Evolutionary conservation across 2,113 vertebrate species (phyloP), one percentile per base, ranked within the genome.

Genomic region (Myotis lucifugus): DNA sequence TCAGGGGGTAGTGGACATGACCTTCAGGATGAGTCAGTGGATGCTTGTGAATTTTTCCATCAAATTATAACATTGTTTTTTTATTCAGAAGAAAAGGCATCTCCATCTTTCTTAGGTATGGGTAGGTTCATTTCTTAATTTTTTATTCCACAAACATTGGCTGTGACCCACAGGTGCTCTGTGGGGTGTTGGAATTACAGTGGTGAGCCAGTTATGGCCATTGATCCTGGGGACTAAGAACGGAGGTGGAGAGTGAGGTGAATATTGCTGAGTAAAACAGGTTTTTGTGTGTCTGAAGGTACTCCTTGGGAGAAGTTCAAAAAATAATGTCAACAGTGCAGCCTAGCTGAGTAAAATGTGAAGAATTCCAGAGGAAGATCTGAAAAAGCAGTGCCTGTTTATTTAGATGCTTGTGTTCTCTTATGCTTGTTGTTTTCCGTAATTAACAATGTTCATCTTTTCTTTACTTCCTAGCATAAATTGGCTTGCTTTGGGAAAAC

Each of bases 401-500:
- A 72, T 23, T 17, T 67, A 67, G 32, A 74, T 54, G 27, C 1
- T 13, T 11, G 50, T 52, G 4, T 46, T 85, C 17, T 87, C 11
- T 48, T 64, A 42, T 25, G 23, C 21, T 37, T 70, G 15, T 46
- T 72, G n/a, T 70, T 72, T 87, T 81, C 50, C 34, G 74, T 85
- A 78, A 67, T 93, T 83, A 83, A 50, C 34, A 72, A 40, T 69
- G 67, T 86, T 92, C 15, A 50, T 82, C 66, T 59, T 96, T 85
- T 77, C 25, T 42, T 82, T 56, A 56, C 34, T 88, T 73, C n/a
- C 40, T 25, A n/a, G 17, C 10, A n/a, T 56, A 40, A 96, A 0
- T 74, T 48, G 32, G 40, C 56, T 93, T 83, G 50, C 72, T 78
- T 93, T 50, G 76, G 67, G 17, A 85, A 88, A 82, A 23, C 3